These are phyloP conservation scores for Phymastichus coffea DNA, from an alignment of 1,140 invertebrate genomes.

Conservation along the genomic window DNA sequence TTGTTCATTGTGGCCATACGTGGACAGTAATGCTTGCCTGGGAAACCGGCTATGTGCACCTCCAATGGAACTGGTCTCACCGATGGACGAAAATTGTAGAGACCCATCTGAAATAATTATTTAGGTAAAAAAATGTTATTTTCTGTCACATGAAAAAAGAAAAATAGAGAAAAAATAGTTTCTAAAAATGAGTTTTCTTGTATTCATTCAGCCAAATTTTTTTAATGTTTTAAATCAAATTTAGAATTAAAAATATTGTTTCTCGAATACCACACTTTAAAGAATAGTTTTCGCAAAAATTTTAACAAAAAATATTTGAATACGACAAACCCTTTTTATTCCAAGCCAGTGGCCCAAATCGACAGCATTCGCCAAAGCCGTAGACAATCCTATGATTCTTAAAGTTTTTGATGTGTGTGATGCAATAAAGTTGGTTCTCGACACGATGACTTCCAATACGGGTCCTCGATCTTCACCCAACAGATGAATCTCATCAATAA, in stretches of 20 bases:
- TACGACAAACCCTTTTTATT: constrained; percentile 61
- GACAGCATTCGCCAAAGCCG: constrained; percentile 94
- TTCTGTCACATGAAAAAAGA: constrained; percentile 1
- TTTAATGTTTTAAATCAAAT: too few relatives aligned
- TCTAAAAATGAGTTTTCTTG: too few relatives aligned
- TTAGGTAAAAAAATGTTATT: constrained; percentile 23
- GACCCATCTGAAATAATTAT: constrained; percentile 65
- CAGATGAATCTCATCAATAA: constrained; percentile 99
- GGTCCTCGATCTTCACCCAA: constrained; percentile 87
- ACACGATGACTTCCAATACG: constrained; percentile 84
- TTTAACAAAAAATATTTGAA: constrained; percentile 3
- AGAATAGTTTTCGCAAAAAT: background rate
- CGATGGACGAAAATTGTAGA: constrained; percentile 97
- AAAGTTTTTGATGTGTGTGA: constrained; percentile 78
- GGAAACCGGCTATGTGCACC: constrained; percentile 90
- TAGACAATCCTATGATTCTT: constrained; percentile 93
- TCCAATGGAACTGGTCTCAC: constrained; percentile 96
- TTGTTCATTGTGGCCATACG: constrained; percentile 99
- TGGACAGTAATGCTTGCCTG: constrained; percentile 98
- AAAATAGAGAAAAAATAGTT: too few relatives aligned
- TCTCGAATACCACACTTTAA: too few relatives aligned
- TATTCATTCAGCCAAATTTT: too few relatives aligned
- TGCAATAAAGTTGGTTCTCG: constrained; percentile 88
- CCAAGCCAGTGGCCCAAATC: constrained; percentile 97
- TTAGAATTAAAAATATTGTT: too few relatives aligned